Evolutionary conservation across 2,797 vertebrate species (phyloP).

Genomic region (Cygnus olor): DNA sequence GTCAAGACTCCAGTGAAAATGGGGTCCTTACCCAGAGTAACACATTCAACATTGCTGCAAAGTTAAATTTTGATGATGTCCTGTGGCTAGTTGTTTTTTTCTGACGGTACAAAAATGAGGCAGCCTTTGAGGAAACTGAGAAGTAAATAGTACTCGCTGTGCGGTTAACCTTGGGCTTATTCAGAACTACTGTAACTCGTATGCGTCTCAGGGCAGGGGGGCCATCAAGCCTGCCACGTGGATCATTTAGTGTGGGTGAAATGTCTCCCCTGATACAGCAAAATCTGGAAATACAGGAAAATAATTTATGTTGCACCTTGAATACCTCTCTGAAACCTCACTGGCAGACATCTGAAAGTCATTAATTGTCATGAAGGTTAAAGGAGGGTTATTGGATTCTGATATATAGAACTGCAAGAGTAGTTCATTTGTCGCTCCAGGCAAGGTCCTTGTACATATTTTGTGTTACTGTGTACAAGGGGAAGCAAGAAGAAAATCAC

Average conservation of each 20-base stretch:
- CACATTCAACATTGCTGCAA: fast-evolving
- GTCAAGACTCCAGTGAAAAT: background rate
- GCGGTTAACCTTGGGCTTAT: background rate
- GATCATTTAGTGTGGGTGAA: background rate
- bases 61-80: background rate
- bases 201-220: background rate
- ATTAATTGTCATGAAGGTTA: background rate
- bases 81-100: background rate
- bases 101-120: background rate
- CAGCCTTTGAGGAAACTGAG: background rate
- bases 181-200: fast-evolving
- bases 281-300: fast-evolving
- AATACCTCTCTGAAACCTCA: background rate
- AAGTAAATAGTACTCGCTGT: background rate
- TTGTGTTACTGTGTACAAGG: background rate
- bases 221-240: background rate
- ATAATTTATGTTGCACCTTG: background rate
- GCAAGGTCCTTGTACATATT: fast-evolving
- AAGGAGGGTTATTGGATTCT: background rate
- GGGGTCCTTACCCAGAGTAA: background rate
- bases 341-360: background rate
- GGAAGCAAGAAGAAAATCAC: background rate
- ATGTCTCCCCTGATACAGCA: background rate
- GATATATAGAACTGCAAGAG: background rate
- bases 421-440: background rate